Conservation (phyloP, 2,113 vertebrate genomes). For the Rhagologus leucostigma region DNA sequence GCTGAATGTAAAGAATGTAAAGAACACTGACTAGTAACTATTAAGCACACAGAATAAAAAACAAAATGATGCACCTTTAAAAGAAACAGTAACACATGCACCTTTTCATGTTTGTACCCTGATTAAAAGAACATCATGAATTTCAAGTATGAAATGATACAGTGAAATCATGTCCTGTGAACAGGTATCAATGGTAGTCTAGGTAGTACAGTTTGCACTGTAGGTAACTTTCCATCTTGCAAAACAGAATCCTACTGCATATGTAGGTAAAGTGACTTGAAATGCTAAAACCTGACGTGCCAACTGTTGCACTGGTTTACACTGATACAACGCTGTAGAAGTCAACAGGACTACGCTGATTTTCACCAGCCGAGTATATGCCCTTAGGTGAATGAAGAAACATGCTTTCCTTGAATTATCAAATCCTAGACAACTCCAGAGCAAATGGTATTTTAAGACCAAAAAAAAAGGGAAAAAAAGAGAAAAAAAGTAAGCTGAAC, state of each 20-base stretch:
- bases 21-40: slow-evolving; percentile 50
- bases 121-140: slow-evolving; percentile 62
- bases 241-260: slow-evolving; percentile 36
- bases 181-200: slow-evolving; percentile 40
- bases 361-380: neutral
- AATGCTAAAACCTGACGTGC: neutral
- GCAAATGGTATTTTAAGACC: neutral
- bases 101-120: slow-evolving; percentile 71
- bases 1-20: slow-evolving; percentile 54
- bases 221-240: slow-evolving; percentile 43
- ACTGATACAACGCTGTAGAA: neutral
- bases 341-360: slow-evolving; percentile 21
- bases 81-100: slow-evolving; percentile 67
- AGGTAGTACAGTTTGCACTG: slow-evolving; percentile 52
- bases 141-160: slow-evolving; percentile 76
- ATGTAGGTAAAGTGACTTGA: slow-evolving; percentile 47
- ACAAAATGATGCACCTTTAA: slow-evolving; percentile 64
- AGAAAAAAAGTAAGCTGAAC: neutral
- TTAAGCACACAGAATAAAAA: slow-evolving; percentile 62
- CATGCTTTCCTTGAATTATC: neutral
- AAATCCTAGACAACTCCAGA: slow-evolving; percentile 40
- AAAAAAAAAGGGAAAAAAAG: neutral
- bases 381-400: neutral
- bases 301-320: neutral
- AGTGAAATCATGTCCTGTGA: slow-evolving; percentile 57